Base-by-base conservation (phyloP, 1,140 invertebrate genomes). In the Sycophila sp. region DNA sequence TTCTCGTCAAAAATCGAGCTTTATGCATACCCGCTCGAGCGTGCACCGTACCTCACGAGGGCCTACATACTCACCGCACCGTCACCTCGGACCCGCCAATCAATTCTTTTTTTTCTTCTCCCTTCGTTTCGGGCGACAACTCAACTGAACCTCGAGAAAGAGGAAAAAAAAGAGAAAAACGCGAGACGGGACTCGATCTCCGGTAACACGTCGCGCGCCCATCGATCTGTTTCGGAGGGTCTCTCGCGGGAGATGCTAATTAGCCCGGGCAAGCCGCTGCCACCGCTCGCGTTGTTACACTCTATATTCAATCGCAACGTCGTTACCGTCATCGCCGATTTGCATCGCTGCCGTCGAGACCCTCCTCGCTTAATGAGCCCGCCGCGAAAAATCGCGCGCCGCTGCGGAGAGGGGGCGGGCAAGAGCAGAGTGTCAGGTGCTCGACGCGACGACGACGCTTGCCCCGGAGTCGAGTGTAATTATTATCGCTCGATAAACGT, bases 171-270 rank as follows among this genome's bases (percentile, higher is more conserved):
- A n/a, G n/a, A n/a, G n/a, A n/a, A n/a, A n/a, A n/a, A n/a, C n/a
- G n/a, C n/a, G n/a, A n/a, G n/a, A n/a, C n/a, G n/a, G n/a, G n/a
- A n/a, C n/a, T n/a, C n/a, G n/a, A n/a, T n/a, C n/a, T 34, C 4
- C 19, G 36, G 0, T 36, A 24, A 40, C 66, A 59, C 66, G 66
- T 56, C 34, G 38, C 1, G n/a, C n/a, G 26, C 10, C 62, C 53
- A 71, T 71, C 69, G 69, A 71, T 71, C 69, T 65, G 69, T 71
- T 62, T 65, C 62, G 69, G 51, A n/a, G n/a, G n/a, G n/a, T n/a
- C n/a, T n/a, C 60, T 51, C 55, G 59, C 62, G 24, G 19, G 62
- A 71, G 69, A 65, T 71, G 62, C 69, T 71, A 71, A 71, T 71
- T 71, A 71, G 62, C 69, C 45, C 19, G 28, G 59, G 30, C 59